Evolutionary conservation across 1,140 invertebrate genomes (phyloP).

Genomic region (Drosophila nikananu): DNA sequence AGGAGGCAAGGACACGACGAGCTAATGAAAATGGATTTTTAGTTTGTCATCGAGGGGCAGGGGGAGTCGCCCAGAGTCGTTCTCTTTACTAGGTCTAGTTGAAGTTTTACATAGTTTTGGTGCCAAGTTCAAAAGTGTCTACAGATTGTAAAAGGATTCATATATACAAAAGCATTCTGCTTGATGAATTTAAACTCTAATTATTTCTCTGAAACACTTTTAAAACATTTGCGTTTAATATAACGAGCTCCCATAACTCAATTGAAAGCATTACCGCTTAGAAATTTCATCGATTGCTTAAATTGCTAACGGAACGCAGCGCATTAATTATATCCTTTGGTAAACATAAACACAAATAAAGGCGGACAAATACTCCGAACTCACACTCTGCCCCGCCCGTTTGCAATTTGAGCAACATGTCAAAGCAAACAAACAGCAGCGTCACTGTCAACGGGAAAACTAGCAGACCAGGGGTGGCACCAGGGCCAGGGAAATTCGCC

Average conservation of each 20-base stretch:
- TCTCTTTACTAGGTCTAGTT: neutral
- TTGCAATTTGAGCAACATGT: slow-evolving; percentile 72
- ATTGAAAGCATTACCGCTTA: slow-evolving; percentile 9
- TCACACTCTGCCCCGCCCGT: slow-evolving; percentile 15
- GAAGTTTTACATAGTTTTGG: neutral
- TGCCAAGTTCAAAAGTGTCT: neutral
- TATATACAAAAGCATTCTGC: neutral
- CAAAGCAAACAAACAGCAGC: slow-evolving; percentile 67
- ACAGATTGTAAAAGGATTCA: neutral
- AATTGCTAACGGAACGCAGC: slow-evolving; percentile 19
- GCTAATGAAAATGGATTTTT: slow-evolving; percentile 74
- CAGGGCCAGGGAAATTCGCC: neutral
- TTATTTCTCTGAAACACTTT: neutral
- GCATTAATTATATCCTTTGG: slow-evolving; percentile 65
- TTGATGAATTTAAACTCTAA: neutral
- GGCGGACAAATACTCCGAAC: slow-evolving; percentile 23
- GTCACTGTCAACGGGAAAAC: slow-evolving; percentile 47
- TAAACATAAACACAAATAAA: slow-evolving; percentile 58
- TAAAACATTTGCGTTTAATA: neutral
- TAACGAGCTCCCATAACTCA: neutral
- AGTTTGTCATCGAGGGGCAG: slow-evolving; percentile 27
- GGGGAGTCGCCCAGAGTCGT: neutral
- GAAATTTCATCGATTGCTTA: slow-evolving; percentile 43
- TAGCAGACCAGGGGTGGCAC: neutral
- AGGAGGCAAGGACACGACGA: slow-evolving; percentile 7